These are phyloP conservation scores for Benitochromis conjunctus DNA, from an alignment of 2,113 vertebrate species.

Conservation along the genomic window DNA sequence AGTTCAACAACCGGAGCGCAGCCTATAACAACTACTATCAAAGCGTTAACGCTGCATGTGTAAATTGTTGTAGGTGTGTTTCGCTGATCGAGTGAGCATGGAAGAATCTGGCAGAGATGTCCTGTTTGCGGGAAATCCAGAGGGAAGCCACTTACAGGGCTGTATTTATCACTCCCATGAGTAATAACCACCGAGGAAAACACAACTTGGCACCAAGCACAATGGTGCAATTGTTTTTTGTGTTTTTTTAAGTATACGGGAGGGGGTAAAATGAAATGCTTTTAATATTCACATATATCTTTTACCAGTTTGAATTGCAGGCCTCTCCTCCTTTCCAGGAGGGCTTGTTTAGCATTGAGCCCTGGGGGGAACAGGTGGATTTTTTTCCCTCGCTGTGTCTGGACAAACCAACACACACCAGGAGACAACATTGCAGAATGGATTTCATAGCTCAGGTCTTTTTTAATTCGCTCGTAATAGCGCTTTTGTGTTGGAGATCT, in stretches of 20 bases:
- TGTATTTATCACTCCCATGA: constrained; percentile 39
- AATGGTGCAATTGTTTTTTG: constrained; percentile 33
- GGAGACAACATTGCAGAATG: background rate
- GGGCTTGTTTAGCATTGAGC: constrained; percentile 19
- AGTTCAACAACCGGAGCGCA: background rate
- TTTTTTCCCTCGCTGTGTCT: background rate
- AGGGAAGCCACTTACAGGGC: constrained; percentile 51
- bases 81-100: background rate
- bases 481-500: background rate
- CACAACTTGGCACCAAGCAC: constrained; percentile 19
- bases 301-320: constrained; percentile 48
- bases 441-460: constrained; percentile 15
- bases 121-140: constrained; percentile 19
- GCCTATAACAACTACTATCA: background rate
- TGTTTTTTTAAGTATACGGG: background rate
- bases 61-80: background rate
- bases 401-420: constrained; percentile 15
- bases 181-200: constrained; percentile 33
- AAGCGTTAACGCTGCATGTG: background rate
- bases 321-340: constrained; percentile 5
- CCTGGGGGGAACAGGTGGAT: constrained; percentile 62
- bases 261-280: constrained; percentile 20
- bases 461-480: constrained; percentile 46
- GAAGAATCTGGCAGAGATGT: constrained; percentile 4
- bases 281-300: constrained; percentile 63